Evolutionary conservation across 2,113 vertebrate genomes (phyloP).

Genomic region (Eonycteris spelaea): DNA sequence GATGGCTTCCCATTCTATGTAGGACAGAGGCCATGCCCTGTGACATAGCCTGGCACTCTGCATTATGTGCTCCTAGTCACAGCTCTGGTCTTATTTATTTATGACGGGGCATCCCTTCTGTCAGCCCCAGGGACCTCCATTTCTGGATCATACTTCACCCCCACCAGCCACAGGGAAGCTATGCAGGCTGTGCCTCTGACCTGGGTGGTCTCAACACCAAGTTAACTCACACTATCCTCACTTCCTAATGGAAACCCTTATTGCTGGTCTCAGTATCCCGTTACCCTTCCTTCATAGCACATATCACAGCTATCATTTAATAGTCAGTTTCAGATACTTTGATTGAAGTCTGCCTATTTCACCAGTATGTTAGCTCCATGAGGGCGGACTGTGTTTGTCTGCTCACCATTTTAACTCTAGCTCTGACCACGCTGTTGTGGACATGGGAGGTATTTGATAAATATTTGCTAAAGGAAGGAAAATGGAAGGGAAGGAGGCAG

Average conservation of each 20-base stretch:
- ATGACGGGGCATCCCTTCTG: background rate
- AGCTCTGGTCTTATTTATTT: background rate
- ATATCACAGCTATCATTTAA: background rate
- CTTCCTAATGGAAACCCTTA: background rate
- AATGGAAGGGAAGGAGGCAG: background rate
- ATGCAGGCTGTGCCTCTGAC: background rate
- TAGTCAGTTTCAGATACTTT: background rate
- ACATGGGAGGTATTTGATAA: background rate
- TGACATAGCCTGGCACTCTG: background rate
- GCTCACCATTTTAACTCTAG: background rate
- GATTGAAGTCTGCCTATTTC: background rate
- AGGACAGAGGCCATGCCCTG: background rate
- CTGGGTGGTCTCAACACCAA: background rate
- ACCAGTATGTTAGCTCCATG: accelerated
- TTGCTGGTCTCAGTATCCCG: background rate
- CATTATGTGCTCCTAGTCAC: background rate
- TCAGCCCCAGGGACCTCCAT: background rate
- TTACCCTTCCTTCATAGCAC: background rate
- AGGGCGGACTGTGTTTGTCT: accelerated
- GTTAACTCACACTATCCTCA: background rate
- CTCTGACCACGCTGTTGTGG: background rate
- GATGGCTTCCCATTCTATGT: background rate
- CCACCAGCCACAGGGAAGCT: background rate
- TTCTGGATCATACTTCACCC: background rate
- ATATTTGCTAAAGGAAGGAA: background rate